A percentile compares a stretch with the other conserved stretches of the same genome.
Evolutionary conservation across 2,113 vertebrate genomes (phyloP).

Genomic region (Ictidomys tridecemlineatus): DNA sequence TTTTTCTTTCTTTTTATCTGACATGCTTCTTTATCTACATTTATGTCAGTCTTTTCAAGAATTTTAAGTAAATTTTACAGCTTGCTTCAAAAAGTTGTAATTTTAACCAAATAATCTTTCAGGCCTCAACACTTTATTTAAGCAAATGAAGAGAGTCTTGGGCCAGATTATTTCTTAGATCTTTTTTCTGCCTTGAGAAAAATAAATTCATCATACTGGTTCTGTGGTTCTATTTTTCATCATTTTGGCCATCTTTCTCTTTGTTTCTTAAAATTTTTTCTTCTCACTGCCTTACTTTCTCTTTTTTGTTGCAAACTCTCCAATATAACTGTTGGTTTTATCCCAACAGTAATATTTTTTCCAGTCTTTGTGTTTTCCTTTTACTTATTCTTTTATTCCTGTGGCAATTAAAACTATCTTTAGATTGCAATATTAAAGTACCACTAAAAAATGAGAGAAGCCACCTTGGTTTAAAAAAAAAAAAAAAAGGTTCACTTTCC

Average conservation of each 20-base stretch:
- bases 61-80: background rate
- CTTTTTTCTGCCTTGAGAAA: constrained; percentile 7
- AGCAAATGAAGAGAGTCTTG: background rate
- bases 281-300: background rate
- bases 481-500: background rate
- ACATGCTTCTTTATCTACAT: background rate
- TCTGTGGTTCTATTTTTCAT: background rate
- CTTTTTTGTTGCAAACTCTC: background rate
- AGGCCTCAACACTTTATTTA: background rate
- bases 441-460: background rate
- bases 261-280: background rate
- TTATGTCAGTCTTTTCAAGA: background rate
- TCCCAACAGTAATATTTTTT: background rate
- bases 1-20: background rate
- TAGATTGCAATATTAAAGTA: background rate
- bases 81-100: background rate
- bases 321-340: background rate
- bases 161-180: constrained; percentile 18
- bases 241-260: background rate
- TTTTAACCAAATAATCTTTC: background rate
- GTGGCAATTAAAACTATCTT: background rate
- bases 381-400: constrained; percentile 20
- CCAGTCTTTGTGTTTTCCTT: background rate
- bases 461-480: background rate
- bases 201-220: background rate